Evolutionary conservation across 2,797 vertebrate species (phyloP), one percentile per base, ranked within the genome.

Genomic region (Caiman crocodilus): DNA sequence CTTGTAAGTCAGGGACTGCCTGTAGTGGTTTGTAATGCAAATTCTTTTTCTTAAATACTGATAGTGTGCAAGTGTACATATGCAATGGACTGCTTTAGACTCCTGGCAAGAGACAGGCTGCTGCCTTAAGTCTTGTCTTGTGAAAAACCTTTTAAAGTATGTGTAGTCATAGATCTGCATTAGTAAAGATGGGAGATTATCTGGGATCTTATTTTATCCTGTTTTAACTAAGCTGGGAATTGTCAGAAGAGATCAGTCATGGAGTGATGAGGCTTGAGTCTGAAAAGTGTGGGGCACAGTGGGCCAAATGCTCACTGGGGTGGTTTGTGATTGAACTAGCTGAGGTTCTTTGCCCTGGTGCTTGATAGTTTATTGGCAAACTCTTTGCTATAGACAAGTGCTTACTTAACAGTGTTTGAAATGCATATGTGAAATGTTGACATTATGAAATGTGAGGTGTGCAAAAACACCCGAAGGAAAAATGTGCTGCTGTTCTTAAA

Each of bases 161-260:
- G 26, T 55, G 76, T 78, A 50, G 30, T 73, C 0, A 7, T 26
- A 87, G 57, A 12, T 57, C 28, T 63, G 5, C 73, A 42, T 4
- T n/a, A 0, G 0, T 6, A 42, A 6, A 1, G 2, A 59, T 6
- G 67, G 73, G 63, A 26, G 25, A 9, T 17, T 74, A 61, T 9
- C 2, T 13, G 2, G 80, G 75, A n/a, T 50, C 57, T 0, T 10
- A 69, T n/a, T 75, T 75, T 71, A 10, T 73, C 58, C 28, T 26
- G 0, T 78, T 32, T 35, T 7, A 21, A 9, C 8, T 9, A 30
- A 15, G 20, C 0, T 1, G 56, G 0, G 5, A 59, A 8, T 35
- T 73, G 35, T 50, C 35, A 71, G 15, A 14, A 42, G 35, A 50
- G 69, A 73, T 73, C 35, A 50, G 32, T 50, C 23, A 25, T 26